Evolutionary conservation across 2,113 vertebrate genomes (phyloP), one percentile per base, ranked within the genome.

Genomic region (Phocoena sinus): DNA sequence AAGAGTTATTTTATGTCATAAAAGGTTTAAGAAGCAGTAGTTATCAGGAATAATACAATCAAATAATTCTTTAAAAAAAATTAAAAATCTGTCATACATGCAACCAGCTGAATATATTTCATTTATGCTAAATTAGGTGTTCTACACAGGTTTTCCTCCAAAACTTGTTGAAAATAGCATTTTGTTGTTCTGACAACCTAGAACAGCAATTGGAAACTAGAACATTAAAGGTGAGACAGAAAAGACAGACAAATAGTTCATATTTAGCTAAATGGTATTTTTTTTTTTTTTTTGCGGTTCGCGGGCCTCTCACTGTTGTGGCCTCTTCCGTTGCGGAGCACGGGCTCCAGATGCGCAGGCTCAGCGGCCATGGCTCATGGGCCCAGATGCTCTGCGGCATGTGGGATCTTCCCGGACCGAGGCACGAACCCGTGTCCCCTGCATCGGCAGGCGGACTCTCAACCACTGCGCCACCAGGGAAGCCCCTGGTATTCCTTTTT

Each of bases 151-250:
- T 97, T 96, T 96, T 60, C 70, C 81, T 90, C 68, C 33, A 89
- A 96, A 97, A 95, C 50, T 92, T 96, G 92, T 86, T 96, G 90
- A 89, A 92, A 91, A 62, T 88, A 92, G 17, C 38, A 94, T 95
- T 97, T 95, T 81, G 80, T 97, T 97, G 68, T 91, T 87, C 97
- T 97, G 91, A 28, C 94, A 98, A 98, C 94, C 28, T 80, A 56
- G 44, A 96, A 81, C 26, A 90, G 88, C 85, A 92, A 76, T 74
- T 76, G 84, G 41, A 97, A 95, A 82, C 17, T n/a, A 62, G 44
- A 88, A 41, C 33, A 88, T 73, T 96, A 92, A 91, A 96, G 70
- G 80, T 94, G 53, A 95, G 88, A 56, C 1, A 77, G 18, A 26
- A 95, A 91, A 92, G 87, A 92, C 60, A 89, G 87, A 90, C 60